Evolutionary conservation across 1,140 invertebrate genomes (phyloP).

Genomic region (Anadara kagoshimensis): DNA sequence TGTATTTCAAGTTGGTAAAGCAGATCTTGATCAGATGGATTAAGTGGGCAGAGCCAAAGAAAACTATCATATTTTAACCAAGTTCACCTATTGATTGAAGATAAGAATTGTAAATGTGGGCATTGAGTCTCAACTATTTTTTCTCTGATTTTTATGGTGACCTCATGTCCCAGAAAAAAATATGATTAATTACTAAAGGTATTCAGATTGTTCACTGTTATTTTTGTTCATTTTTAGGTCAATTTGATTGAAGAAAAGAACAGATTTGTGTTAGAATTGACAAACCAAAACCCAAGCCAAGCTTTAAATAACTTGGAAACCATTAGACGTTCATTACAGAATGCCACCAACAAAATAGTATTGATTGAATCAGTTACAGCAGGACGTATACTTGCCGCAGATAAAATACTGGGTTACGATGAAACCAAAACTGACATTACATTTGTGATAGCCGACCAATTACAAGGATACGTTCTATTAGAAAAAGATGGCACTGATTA

Average conservation of each 20-base stretch:
- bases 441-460: constrained; percentile 45
- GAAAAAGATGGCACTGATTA: constrained; percentile 33
- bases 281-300: not conserved
- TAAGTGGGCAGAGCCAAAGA: too few species aligned
- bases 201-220: too few species aligned
- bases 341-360: constrained; percentile 24
- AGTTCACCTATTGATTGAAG: not conserved
- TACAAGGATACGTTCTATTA: constrained; percentile 27
- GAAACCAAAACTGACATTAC: constrained; percentile 42
- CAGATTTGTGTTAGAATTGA: constrained; percentile 18
- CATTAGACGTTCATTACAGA: constrained; percentile 5
- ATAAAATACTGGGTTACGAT: constrained; percentile 15
- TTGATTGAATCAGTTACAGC: constrained; percentile 11
- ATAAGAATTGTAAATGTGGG: not conserved
- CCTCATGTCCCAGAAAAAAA: not conserved
- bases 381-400: constrained; percentile 5
- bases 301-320: not conserved
- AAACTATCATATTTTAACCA: not conserved
- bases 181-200: too few species aligned
- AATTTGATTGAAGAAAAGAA: constrained; percentile 24
- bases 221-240: constrained; percentile 1
- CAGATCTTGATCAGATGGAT: too few species aligned
- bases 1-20: too few species aligned
- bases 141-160: not conserved
- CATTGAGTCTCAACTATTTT: not conserved